A percentile compares a stretch with the other conserved stretches of the same genome.
phyloP scores from a whole-genome alignment of 2,888 invertebrate species.

The Agriotes lineatus region DNA sequence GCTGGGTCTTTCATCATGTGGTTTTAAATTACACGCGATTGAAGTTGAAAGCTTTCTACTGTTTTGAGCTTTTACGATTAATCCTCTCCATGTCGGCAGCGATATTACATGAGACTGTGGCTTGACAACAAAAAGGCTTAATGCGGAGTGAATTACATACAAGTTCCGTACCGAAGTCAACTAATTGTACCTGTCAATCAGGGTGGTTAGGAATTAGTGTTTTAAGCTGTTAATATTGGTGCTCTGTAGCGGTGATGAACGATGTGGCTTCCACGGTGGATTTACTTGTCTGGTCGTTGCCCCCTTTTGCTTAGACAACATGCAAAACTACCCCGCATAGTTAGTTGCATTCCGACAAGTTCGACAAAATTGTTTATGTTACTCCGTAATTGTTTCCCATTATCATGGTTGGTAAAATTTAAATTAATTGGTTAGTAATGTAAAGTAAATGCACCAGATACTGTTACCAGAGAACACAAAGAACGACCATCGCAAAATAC shows the following conservation, averaged over 20 bases:
- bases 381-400: no score
- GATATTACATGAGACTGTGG: no score
- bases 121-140: background rate
- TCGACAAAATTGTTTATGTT: no score
- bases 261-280: constrained; percentile 22
- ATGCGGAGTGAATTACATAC: background rate
- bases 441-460: no score
- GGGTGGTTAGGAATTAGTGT: constrained; percentile 17
- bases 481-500: no score
- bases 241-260: background rate
- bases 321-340: background rate
- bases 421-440: no score
- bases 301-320: constrained; percentile 8
- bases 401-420: no score
- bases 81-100: no score
- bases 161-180: background rate
- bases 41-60: no score
- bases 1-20: no score
- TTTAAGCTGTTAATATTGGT: constrained; percentile 32
- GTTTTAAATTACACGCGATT: background rate
- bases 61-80: no score
- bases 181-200: constrained; percentile 28
- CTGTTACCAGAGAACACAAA: no score
- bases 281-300: constrained; percentile 22
- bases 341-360: constrained; percentile 3